These are phyloP conservation scores for Melinopterus prodromus DNA, from an alignment of 2,888 invertebrate genomes.

Conservation along the genomic window DNA sequence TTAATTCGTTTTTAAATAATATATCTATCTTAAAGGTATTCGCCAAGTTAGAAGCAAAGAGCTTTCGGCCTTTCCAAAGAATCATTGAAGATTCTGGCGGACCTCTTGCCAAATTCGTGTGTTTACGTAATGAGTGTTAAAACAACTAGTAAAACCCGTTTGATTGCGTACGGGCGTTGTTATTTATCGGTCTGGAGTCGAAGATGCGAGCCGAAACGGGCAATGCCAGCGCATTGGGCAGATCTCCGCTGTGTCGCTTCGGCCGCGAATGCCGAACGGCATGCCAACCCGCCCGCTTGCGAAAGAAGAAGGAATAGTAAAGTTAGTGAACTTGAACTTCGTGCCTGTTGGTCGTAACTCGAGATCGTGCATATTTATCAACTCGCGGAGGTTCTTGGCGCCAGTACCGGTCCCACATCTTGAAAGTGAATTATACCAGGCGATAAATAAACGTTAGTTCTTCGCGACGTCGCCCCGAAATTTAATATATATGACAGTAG, in stretches of 20 bases:
- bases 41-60: too few relatives aligned
- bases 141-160: slow-evolving; percentile 4
- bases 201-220: not conserved
- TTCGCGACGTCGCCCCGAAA: not conserved
- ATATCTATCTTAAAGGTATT: too few relatives aligned
- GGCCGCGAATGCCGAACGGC: not conserved
- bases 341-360: slow-evolving; percentile 4
- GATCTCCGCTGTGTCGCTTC: not conserved
- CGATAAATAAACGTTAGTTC: not conserved
- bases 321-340: slow-evolving; percentile 4
- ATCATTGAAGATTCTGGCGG: not conserved
- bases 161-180: not conserved
- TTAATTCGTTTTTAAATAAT: too few relatives aligned
- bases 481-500: not conserved
- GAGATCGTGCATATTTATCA: not conserved
- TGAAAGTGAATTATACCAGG: not conserved
- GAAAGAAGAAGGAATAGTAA: not conserved
- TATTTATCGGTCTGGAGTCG: slow-evolving; percentile 4
- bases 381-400: not conserved
- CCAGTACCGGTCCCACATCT: not conserved
- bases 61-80: not conserved
- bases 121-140: not conserved
- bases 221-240: not conserved
- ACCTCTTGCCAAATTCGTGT: not conserved
- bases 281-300: slow-evolving; percentile 4